phyloP scores from a whole-genome alignment of 2,888 invertebrate genomes.

The Esperia sulphurella region DNA sequence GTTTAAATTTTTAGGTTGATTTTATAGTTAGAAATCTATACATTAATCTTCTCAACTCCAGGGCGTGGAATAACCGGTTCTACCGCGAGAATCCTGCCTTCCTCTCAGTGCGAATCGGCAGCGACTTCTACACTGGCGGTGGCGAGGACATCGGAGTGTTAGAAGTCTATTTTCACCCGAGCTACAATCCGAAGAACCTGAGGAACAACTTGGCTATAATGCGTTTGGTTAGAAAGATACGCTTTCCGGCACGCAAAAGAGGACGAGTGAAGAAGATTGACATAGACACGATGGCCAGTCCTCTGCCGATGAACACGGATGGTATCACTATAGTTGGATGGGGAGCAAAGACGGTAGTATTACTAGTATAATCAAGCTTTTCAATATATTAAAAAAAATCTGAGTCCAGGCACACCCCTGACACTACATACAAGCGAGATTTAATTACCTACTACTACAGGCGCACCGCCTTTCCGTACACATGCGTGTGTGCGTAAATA shows the following conservation, averaged over 20 bases:
- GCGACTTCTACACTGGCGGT: slow-evolving; percentile 42
- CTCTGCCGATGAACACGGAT: slow-evolving; percentile 33
- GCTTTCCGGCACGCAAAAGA: slow-evolving; percentile 23
- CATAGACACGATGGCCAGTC: slow-evolving; percentile 32
- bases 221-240: slow-evolving; percentile 33
- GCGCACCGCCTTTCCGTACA: too few relatives aligned
- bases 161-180: slow-evolving; percentile 59
- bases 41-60: slow-evolving; percentile 16
- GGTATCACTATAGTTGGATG: slow-evolving; percentile 56
- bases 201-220: slow-evolving; percentile 51
- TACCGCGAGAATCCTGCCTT: slow-evolving; percentile 62
- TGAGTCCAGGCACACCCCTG: too few relatives aligned
- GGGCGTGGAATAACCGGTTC: slow-evolving; percentile 63
- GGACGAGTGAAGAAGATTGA: slow-evolving; percentile 46
- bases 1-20: too few relatives aligned
- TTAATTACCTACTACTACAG: too few relatives aligned
- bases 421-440: too few relatives aligned
- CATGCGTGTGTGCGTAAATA: too few relatives aligned
- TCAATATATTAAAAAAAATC: too few relatives aligned
- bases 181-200: slow-evolving; percentile 48
- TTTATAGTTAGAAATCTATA: too few relatives aligned
- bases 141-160: slow-evolving; percentile 48
- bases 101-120: slow-evolving; percentile 55
- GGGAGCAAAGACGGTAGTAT: slow-evolving; percentile 49
- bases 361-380: too few relatives aligned